Evolutionary conservation across 2,888 invertebrate genomes (phyloP).

Genomic region (Vannuccia rotundouncinata): DNA sequence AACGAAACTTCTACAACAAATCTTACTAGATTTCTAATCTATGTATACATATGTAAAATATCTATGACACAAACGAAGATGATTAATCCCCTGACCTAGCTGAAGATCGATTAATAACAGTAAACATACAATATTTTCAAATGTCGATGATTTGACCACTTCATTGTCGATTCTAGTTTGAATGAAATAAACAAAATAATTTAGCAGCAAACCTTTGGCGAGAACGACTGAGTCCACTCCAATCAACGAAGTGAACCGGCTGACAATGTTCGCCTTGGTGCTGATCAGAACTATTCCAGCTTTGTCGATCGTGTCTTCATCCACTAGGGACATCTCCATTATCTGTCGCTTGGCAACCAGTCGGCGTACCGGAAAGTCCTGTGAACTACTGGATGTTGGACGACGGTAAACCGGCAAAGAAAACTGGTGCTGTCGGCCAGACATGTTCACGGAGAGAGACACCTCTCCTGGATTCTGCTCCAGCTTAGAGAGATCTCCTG

Average conservation of each 20-base stretch:
- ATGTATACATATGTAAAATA: no score
- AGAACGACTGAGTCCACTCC: conserved; percentile 42
- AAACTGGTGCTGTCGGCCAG: neutral
- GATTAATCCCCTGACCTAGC: no score
- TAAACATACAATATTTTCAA: no score
- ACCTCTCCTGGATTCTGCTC: neutral
- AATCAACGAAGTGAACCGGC: conserved; percentile 44
- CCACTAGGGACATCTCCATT: conserved; percentile 41
- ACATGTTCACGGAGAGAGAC: neutral
- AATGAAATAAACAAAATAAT: no score
- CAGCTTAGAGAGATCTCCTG: neutral
- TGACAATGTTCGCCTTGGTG: conserved; percentile 42
- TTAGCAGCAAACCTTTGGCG: neutral
- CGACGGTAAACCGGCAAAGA: neutral
- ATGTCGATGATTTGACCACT: no score
- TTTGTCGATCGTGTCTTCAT: conserved; percentile 27
- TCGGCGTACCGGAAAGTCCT: conserved; percentile 43
- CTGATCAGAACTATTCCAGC: conserved; percentile 40
- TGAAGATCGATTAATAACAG: no score
- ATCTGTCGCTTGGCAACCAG: conserved; percentile 44
- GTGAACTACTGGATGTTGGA: conserved; percentile 39
- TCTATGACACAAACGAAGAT: no score
- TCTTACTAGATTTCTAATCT: no score
- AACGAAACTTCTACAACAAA: no score
- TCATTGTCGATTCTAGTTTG: no score